phyloP scores from a whole-genome alignment of 2,888 invertebrate species.

The Dichetophora obliterata region DNA sequence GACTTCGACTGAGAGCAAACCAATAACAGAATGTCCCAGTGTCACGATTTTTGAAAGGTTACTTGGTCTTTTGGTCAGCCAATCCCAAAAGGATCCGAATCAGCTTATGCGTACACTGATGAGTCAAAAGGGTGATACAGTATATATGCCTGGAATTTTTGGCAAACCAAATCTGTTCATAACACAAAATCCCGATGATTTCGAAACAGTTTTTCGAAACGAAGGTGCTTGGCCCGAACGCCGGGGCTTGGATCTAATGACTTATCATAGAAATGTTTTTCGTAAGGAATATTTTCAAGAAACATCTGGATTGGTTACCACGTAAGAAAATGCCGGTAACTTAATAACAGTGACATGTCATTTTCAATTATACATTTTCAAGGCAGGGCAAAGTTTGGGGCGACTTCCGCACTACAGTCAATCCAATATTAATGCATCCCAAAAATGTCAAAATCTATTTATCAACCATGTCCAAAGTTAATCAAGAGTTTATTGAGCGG shows the following conservation, averaged over 20 bases:
- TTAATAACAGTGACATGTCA: too few relatives aligned
- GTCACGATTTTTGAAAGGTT: too few relatives aligned
- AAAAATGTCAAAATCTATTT: slow-evolving; percentile 72
- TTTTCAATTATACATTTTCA: too few relatives aligned
- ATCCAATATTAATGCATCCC: slow-evolving; percentile 76
- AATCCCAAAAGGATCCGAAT: too few relatives aligned
- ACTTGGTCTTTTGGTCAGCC: too few relatives aligned
- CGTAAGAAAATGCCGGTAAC: too few relatives aligned
- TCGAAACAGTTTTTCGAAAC: slow-evolving; percentile 69
- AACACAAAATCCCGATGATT: slow-evolving; percentile 72
- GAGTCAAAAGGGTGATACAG: too few relatives aligned
- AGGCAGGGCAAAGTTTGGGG: slow-evolving; percentile 73
- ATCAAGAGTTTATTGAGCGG: slow-evolving; percentile 55
- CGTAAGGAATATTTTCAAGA: slow-evolving; percentile 54
- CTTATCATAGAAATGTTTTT: slow-evolving; percentile 65
- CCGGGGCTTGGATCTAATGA: slow-evolving; percentile 65
- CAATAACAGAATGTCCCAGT: too few relatives aligned
- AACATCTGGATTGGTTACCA: slow-evolving; percentile 53
- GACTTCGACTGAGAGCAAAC: too few relatives aligned
- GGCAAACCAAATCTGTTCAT: slow-evolving; percentile 62
- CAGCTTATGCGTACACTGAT: too few relatives aligned
- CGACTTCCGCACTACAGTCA: slow-evolving; percentile 75
- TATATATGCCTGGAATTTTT: slow-evolving; percentile 66
- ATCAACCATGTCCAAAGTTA: slow-evolving; percentile 70
- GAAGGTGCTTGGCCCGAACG: slow-evolving; percentile 71